A percentile compares a stretch with the other conserved stretches of the same genome.
Conservation (phyloP, 2,113 vertebrate species). For the Urocynchramus pylzowi region DNA sequence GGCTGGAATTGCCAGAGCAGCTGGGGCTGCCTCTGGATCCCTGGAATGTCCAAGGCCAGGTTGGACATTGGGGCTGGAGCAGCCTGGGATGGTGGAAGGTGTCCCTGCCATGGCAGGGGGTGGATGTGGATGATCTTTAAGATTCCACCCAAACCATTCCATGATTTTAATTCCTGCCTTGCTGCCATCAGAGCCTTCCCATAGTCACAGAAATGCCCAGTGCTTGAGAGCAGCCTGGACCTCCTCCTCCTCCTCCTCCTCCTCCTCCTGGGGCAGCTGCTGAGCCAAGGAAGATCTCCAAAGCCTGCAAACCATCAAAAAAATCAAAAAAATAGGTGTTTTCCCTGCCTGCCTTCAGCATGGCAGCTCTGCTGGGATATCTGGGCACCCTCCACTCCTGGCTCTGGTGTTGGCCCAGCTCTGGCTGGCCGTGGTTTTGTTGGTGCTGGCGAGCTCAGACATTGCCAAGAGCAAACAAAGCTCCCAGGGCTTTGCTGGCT, state of each 20-base stretch:
- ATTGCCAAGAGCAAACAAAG: background rate
- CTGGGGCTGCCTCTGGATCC: background rate
- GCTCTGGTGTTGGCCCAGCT: background rate
- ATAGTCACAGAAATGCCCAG: background rate
- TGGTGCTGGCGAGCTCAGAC: background rate
- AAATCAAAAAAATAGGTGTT: background rate
- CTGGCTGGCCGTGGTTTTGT: background rate
- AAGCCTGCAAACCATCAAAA: background rate
- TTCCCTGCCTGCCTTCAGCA: background rate
- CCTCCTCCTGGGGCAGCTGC: background rate
- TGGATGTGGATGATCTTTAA: background rate
- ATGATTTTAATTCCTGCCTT: background rate
- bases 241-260: background rate
- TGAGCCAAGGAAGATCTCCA: background rate
- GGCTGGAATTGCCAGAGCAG: background rate
- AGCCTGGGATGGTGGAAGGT: rapidly evolving
- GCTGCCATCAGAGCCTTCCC: background rate
- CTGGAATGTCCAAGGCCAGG: background rate
- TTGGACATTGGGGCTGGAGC: rapidly evolving
- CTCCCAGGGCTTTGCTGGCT: background rate
- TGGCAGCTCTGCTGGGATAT: background rate
- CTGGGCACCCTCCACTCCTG: background rate
- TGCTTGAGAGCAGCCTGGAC: background rate
- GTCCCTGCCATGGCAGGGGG: background rate
- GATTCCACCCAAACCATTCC: background rate